Evolutionary conservation across 1,140 invertebrate genomes (phyloP).

Genomic region (Bombus huntii): DNA sequence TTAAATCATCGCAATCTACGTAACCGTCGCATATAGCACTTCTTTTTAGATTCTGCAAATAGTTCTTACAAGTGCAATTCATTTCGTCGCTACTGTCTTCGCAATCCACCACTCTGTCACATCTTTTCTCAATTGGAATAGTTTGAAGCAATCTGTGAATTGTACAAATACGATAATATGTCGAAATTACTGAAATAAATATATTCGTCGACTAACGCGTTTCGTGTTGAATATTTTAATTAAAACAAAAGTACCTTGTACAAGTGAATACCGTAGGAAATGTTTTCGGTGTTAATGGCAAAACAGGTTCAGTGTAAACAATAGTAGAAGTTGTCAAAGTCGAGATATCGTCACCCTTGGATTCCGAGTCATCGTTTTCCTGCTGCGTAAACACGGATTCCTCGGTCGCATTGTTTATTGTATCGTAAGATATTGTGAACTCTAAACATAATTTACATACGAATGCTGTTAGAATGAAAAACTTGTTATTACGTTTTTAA

Average conservation of each 20-base stretch:
- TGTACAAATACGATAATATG: no score
- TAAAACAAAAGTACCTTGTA: slow-evolving; percentile 61
- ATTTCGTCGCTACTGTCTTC: slow-evolving; percentile 92
- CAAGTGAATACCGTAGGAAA: slow-evolving; percentile 50
- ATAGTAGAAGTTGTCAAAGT: neutral
- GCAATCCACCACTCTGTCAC: slow-evolving; percentile 89
- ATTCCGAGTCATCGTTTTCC: accelerated
- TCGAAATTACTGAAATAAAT: no score
- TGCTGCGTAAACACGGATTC: no score
- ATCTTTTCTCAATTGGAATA: slow-evolving; percentile 84
- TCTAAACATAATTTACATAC: neutral
- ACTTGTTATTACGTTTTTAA: no score
- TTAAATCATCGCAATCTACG: slow-evolving; percentile 88
- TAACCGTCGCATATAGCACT: slow-evolving; percentile 90
- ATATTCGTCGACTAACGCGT: no score
- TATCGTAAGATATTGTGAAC: neutral
- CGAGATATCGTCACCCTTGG: accelerated
- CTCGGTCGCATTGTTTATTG: neutral
- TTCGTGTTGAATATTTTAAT: no score
- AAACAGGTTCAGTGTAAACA: neutral
- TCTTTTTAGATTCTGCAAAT: slow-evolving; percentile 82
- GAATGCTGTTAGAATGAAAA: no score
- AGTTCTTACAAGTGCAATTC: slow-evolving; percentile 89
- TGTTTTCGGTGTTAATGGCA: accelerated
- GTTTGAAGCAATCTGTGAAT: slow-evolving; percentile 85